These are phyloP conservation scores for Alosa alosa DNA, from an alignment of 2,113 vertebrate genomes.

Conservation along the genomic window DNA sequence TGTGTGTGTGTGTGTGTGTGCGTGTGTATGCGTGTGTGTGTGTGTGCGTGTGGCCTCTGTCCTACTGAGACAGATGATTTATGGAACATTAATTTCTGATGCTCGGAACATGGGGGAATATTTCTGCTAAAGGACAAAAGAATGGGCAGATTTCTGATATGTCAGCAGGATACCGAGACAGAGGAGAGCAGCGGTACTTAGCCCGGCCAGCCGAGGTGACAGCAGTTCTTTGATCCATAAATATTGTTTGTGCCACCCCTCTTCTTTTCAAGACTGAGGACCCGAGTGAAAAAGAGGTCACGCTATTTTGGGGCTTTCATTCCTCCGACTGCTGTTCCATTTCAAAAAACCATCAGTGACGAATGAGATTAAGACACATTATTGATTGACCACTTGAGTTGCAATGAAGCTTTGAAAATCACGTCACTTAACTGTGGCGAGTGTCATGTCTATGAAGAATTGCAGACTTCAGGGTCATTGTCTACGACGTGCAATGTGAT, in stretches of 20 bases:
- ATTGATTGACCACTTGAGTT: conserved; percentile 9
- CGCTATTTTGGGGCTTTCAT: background rate
- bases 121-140: conserved; percentile 30
- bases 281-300: conserved; percentile 9
- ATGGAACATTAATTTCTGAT: conserved; percentile 44
- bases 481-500: background rate
- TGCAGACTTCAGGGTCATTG: background rate
- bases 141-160: conserved; percentile 34
- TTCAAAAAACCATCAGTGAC: conserved; percentile 14
- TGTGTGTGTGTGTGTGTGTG: background rate
- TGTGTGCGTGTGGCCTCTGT: background rate
- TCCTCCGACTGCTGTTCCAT: conserved; percentile 6
- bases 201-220: background rate
- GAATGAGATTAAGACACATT: conserved; percentile 10
- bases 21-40: background rate
- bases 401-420: conserved; percentile 9
- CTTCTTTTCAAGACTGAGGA: background rate
- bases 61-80: conserved; percentile 35
- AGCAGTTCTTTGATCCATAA: conserved; percentile 13
- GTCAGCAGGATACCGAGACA: conserved; percentile 30
- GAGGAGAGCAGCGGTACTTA: background rate
- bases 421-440: background rate
- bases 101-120: conserved; percentile 30
- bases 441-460: background rate
- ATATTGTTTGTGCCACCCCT: conserved; percentile 11